Evolutionary conservation across 2,888 invertebrate species (phyloP).

Genomic region (Apodemia zela): DNA sequence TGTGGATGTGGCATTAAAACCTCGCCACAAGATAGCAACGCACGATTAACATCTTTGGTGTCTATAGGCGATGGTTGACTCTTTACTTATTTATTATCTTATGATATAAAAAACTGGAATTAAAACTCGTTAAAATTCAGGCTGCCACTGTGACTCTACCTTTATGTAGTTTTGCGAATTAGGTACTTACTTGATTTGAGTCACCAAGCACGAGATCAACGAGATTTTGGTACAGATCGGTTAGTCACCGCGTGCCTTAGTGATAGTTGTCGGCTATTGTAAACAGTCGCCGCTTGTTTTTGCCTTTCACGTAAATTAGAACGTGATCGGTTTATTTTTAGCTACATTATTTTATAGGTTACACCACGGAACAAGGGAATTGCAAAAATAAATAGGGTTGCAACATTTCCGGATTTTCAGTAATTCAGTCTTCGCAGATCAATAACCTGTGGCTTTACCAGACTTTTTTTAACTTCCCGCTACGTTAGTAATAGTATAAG

Average conservation of each 20-base stretch:
- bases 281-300: conserved; percentile 18
- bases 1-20: too few relatives aligned
- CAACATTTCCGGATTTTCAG: too few relatives aligned
- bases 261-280: conserved; percentile 17
- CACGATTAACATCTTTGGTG: too few relatives aligned
- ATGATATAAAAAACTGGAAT: too few relatives aligned
- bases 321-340: conserved; percentile 14
- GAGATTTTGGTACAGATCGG: conserved; percentile 28
- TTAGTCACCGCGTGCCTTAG: conserved; percentile 27
- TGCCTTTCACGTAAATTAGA: conserved; percentile 18
- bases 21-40: too few relatives aligned
- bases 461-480: background rate
- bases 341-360: background rate
- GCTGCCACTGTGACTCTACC: conserved; percentile 25
- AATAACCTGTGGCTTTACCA: background rate
- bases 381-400: background rate
- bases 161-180: conserved; percentile 25
- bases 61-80: too few relatives aligned
- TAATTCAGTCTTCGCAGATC: background rate
- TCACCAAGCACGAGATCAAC: conserved; percentile 29
- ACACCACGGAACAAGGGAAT: background rate
- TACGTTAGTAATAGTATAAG: too few relatives aligned
- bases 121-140: background rate
- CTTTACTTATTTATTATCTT: too few relatives aligned
- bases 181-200: conserved; percentile 29